Base-by-base conservation (phyloP, 2,797 vertebrate species). In the Heliangelus exortis region DNA sequence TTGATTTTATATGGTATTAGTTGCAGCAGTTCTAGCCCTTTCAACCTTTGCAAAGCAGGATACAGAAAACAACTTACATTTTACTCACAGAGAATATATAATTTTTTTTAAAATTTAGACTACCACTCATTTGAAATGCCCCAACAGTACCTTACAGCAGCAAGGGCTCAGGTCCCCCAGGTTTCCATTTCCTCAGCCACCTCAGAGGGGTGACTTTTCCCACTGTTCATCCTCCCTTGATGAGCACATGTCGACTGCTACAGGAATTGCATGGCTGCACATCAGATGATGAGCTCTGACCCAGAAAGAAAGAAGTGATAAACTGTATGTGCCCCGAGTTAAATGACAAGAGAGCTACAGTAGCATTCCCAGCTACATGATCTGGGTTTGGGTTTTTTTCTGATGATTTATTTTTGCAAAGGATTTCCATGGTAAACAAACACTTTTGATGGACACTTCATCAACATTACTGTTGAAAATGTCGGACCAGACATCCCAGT, bases 181-280 rank as follows among this genome's bases (percentile, higher is more conserved):
- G 63, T 41, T 58, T 10, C 59, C 34, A 48, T 48, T 13, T 25
- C 29, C 57, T 26, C 22, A 3, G 58, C 12, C 25, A 48, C 34
- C 61, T 31, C 1, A 0, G 43, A 45, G 41, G 51, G 19, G 12
- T 84, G 88, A 74, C 61, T 23, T 29, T 69, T 76, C 74, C 74
- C 51, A 10, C 67, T 18, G 34, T 10, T 39, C 61, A 2, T 13
- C 55, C n/a, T 55, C 48, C 69, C 15, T 3, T 23, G 36, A 20
- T 8, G 51, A 36, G 75, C 18, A n/a, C 33, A 13, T 1, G 10
- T 25, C 3, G 0, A 4, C 6, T 1, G 0, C 58, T 31, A 43
- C 20, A 3, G 61, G 48, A 48, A 15, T 3, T 18, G 53, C n/a
- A 6, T 12, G 53, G 8, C 51, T 55, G 8, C 0, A 0, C 62